These are phyloP conservation scores for Heliconius hermathena DNA, from an alignment of 1,140 invertebrate species.

Conservation along the genomic window DNA sequence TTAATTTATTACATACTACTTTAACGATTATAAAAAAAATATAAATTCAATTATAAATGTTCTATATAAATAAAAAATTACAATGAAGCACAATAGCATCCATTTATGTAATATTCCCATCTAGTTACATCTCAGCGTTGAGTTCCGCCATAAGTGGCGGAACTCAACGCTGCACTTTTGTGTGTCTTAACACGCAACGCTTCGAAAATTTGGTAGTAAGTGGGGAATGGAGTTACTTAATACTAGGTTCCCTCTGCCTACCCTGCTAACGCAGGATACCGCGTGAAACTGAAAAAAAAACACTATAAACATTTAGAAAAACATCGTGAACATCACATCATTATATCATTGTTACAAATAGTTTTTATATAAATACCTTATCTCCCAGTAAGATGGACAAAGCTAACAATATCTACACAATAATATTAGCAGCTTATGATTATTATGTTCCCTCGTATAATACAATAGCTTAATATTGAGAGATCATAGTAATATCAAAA, in stretches of 20 bases:
- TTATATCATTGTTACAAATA: background rate
- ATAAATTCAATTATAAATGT: background rate
- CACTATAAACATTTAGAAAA: background rate
- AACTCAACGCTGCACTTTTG: too few species aligned
- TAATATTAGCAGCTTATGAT: background rate
- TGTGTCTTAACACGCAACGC: too few species aligned
- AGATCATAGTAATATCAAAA: background rate
- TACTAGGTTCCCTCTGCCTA: too few species aligned
- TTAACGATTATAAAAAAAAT: background rate
- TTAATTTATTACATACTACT: background rate
- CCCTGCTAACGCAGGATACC: too few species aligned
- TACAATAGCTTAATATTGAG: constrained; percentile 2
- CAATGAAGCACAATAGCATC: too few species aligned
- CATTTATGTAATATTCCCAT: too few species aligned
- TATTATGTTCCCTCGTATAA: background rate
- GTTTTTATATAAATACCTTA: background rate
- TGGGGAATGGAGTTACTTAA: background rate
- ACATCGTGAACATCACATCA: background rate
- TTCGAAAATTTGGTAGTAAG: background rate
- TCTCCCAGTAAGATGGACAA: background rate
- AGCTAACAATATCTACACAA: background rate
- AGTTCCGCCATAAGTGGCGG: too few species aligned
- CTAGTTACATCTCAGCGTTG: too few species aligned
- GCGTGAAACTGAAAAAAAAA: too few species aligned
- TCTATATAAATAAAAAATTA: too few species aligned